phyloP scores from a whole-genome alignment of 2,113 vertebrate species.

The Peromyscus maniculatus region DNA sequence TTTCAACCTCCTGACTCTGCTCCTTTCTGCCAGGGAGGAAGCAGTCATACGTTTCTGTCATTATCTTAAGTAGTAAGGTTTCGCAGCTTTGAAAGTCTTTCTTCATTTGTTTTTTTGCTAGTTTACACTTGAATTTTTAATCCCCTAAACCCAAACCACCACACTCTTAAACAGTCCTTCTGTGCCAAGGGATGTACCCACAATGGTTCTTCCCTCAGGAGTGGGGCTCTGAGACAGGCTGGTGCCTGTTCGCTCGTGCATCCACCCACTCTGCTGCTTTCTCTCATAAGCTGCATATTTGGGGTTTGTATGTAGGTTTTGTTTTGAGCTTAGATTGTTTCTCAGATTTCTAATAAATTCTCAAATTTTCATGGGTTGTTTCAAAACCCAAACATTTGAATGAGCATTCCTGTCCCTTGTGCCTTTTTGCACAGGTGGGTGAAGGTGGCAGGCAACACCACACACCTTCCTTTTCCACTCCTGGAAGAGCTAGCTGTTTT shows the following conservation, averaged over 20 bases:
- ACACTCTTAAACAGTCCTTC: constrained; percentile 38
- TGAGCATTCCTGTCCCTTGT: neutral
- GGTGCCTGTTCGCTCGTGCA: neutral
- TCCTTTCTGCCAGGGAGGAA: constrained; percentile 79
- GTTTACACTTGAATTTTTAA: constrained; percentile 68
- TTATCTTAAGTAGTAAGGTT: constrained; percentile 82
- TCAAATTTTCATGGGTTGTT: constrained; percentile 37
- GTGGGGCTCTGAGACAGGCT: neutral
- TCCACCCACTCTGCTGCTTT: neutral
- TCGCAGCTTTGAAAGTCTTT: constrained; percentile 75
- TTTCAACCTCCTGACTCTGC: constrained; percentile 80
- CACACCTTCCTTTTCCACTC: neutral
- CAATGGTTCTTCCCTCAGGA: neutral
- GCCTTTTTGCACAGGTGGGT: constrained; percentile 26
- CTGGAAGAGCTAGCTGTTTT: constrained; percentile 26
- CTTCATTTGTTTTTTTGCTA: constrained; percentile 75
- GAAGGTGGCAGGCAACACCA: constrained; percentile 33
- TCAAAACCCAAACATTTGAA: constrained; percentile 25
- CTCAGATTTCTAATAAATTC: constrained; percentile 33
- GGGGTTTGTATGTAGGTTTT: neutral
- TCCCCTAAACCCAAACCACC: constrained; percentile 21
- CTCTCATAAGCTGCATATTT: neutral
- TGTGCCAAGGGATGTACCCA: neutral
- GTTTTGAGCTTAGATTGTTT: constrained; percentile 29
- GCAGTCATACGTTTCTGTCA: constrained; percentile 81